Conservation (phyloP, 2,113 vertebrate species). For the Conger conger region DNA sequence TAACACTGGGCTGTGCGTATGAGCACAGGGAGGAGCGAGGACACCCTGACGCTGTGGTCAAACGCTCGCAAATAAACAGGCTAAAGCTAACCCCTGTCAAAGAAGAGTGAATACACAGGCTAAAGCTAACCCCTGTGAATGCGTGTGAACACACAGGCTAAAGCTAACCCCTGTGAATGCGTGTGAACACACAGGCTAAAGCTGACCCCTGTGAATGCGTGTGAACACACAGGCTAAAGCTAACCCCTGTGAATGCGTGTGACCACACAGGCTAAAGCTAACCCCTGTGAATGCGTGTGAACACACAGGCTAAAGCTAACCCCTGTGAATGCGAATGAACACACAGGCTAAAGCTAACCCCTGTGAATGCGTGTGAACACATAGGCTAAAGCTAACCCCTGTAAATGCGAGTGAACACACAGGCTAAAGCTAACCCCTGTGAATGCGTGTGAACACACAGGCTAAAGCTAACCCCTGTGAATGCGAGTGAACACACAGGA, state of each 20-base stretch:
- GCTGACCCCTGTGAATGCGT: slow-evolving; percentile 38
- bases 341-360: slow-evolving; percentile 43
- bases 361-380: slow-evolving; percentile 52
- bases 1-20: slow-evolving; percentile 35
- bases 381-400: slow-evolving; percentile 42
- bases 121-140: slow-evolving; percentile 42
- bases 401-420: slow-evolving; percentile 54
- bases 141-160: slow-evolving; percentile 52
- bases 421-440: slow-evolving; percentile 43
- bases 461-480: slow-evolving; percentile 43
- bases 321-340: slow-evolving; percentile 50
- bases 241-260: slow-evolving; percentile 38
- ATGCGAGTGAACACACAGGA: slow-evolving; percentile 52
- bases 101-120: slow-evolving; percentile 52
- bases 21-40: slow-evolving; percentile 41
- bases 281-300: slow-evolving; percentile 44
- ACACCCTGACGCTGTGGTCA: slow-evolving; percentile 42
- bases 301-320: slow-evolving; percentile 48
- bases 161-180: slow-evolving; percentile 40
- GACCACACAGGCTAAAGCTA: slow-evolving; percentile 51
- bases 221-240: slow-evolving; percentile 52
- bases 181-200: slow-evolving; percentile 52
- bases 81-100: slow-evolving; percentile 47
- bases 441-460: slow-evolving; percentile 52
- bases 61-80: slow-evolving; percentile 52